Evolutionary conservation across 2,888 invertebrate genomes (phyloP).

Genomic region (Hypena proboscidalis): DNA sequence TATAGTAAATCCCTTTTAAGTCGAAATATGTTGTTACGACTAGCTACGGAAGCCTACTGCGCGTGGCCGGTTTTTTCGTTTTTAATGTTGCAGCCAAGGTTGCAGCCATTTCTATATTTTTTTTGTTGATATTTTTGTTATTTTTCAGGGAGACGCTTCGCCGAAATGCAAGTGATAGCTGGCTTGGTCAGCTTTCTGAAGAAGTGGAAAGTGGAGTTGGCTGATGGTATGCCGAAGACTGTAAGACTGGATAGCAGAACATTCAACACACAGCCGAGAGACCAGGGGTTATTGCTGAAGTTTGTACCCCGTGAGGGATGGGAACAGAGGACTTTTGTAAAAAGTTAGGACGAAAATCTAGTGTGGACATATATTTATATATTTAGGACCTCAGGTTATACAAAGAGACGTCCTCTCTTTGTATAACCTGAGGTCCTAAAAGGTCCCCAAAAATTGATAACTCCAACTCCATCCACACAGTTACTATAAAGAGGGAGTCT

Average conservation of each 20-base stretch:
- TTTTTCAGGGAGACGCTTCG: conserved; percentile 59
- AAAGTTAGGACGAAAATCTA: background rate
- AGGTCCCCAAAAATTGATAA: no score
- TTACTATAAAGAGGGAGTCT: no score
- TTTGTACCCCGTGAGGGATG: conserved; percentile 23
- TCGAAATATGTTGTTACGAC: no score
- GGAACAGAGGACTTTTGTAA: conserved; percentile 7
- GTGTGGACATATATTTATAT: no score
- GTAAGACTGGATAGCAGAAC: conserved; percentile 35
- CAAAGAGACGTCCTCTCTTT: no score
- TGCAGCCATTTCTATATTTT: background rate
- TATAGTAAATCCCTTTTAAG: no score
- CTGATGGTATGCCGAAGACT: conserved; percentile 43
- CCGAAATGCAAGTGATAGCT: conserved; percentile 61
- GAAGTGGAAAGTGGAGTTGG: conserved; percentile 53
- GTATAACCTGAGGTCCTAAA: no score
- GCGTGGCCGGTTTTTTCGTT: no score
- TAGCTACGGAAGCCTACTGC: no score
- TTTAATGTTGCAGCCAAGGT: no score
- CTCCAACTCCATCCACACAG: no score
- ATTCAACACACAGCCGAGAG: conserved; percentile 29
- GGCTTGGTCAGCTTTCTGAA: conserved; percentile 57
- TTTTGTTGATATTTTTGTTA: background rate
- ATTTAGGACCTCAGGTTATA: no score
- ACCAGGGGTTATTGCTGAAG: conserved; percentile 30